Evolutionary conservation across 2,888 invertebrate genomes (phyloP), one percentile per base, ranked within the genome.

Genomic region (Crematogaster levior): DNA sequence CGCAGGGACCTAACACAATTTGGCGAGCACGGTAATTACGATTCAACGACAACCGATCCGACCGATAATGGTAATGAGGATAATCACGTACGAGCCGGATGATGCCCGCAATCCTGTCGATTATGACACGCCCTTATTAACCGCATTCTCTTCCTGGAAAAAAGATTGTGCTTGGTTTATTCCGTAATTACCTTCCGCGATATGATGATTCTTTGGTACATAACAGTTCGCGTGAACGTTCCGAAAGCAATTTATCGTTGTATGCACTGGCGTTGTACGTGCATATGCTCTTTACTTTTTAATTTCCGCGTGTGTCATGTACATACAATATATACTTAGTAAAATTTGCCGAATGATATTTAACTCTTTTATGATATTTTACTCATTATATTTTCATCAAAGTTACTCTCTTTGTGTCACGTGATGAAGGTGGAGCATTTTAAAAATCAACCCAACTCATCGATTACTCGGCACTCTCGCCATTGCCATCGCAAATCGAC

Each of bases 121-220:
- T 88, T 77, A 85, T 85, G 85, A 88, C 88, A 87, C 88, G 89
- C 88, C 86, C 84, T 90, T 89, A 87, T 89, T 86, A 86, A 77
- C 77, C 63, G 77, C 51, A 15, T 5, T 65, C 61, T 53, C 65
- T 72, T 77, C 70, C 72, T 56, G 72, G 82, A 77, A 77, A 58
- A 63, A 30, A 83, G 40, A 83, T 27, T 24, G 34, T n/a, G 46
- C 68, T 56, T 66, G 10, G 21, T 66, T 83, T 60, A 73, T 48
- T 73, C 48, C 65, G 58, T 58, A 40, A 80, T 80, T 80, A 56
- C 73, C 34, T 37, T 27, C 21, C 56, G 46, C 51, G 51, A 30
- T 21, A 24, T 7, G 37, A 40, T 34, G n/a, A 70, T 56, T 81
- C 63, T n/a, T 61, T 12, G 63, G 15, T 27, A n/a, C 27, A 21